Conservation (phyloP, 1,140 invertebrate genomes). For the Drosophila pseudoananassae region DNA sequence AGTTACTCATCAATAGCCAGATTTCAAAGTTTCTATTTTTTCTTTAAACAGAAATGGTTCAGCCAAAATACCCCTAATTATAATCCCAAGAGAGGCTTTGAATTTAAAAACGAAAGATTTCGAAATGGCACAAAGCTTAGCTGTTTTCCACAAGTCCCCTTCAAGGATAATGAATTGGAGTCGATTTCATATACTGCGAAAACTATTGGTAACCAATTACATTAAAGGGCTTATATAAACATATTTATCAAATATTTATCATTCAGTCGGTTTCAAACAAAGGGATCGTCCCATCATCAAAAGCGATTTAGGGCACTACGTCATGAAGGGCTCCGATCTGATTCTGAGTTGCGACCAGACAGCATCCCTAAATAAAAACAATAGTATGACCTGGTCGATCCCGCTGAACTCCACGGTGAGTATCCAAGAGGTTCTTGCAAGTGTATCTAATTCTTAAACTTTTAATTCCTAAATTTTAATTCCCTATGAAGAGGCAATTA, state of each 20-base stretch:
- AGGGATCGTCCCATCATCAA: conserved; percentile 77
- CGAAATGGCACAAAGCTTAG: no score
- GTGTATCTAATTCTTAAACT: not conserved
- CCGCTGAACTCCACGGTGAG: conserved; percentile 40
- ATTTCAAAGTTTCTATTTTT: no score
- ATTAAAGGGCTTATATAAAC: no score
- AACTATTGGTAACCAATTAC: conserved; percentile 12
- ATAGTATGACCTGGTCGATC: conserved; percentile 74
- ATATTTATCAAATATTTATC: conserved; percentile 35
- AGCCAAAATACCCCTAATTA: no score
- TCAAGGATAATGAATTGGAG: not conserved
- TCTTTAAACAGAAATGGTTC: no score
- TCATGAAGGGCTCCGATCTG: conserved; percentile 63
- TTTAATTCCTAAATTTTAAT: not conserved
- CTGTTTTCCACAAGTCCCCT: no score
- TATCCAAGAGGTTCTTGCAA: not conserved
- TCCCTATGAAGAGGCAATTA: not conserved
- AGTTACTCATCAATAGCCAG: no score
- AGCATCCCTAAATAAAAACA: conserved; percentile 50
- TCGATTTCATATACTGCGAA: conserved; percentile 23
- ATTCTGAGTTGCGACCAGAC: conserved; percentile 72
- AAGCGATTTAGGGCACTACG: conserved; percentile 68
- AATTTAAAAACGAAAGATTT: no score
- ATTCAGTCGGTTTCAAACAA: conserved; percentile 42
- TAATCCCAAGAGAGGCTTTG: no score